Evolutionary conservation across 2,113 vertebrate species (phyloP).

Genomic region (Prunella himalayana): DNA sequence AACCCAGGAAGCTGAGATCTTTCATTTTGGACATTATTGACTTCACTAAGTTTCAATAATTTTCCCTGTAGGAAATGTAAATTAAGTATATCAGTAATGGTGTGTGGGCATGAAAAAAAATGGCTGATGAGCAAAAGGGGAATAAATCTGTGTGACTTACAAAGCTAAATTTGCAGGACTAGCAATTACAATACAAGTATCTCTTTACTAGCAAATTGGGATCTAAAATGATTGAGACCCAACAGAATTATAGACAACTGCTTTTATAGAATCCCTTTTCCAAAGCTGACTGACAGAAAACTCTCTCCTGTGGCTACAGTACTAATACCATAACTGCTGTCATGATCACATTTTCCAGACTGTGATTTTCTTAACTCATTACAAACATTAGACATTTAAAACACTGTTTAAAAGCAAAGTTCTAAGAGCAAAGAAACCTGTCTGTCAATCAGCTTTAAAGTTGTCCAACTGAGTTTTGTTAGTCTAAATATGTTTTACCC

Average conservation of each 20-base stretch:
- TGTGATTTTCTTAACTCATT: neutral
- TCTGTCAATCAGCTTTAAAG: neutral
- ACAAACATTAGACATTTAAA: neutral
- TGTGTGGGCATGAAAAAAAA: slow-evolving; percentile 4
- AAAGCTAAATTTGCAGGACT: slow-evolving; percentile 5
- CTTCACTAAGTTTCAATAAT: slow-evolving; percentile 50
- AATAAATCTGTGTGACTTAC: neutral
- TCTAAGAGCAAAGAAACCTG: neutral
- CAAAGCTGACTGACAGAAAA: neutral
- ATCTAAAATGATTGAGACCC: neutral
- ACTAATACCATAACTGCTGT: neutral
- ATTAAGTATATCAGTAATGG: slow-evolving; percentile 24
- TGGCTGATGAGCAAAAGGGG: neutral
- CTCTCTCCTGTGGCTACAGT: neutral
- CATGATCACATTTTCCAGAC: neutral
- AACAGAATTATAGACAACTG: neutral
- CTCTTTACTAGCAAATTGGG: slow-evolving; percentile 2
- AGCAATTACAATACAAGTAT: neutral
- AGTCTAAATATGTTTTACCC: neutral
- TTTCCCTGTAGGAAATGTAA: slow-evolving; percentile 39
- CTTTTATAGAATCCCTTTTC: neutral
- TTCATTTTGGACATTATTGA: slow-evolving; percentile 32
- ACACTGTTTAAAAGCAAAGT: neutral
- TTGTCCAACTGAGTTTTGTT: neutral
- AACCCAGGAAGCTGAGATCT: slow-evolving; percentile 20